Percentiles rank a stretch among this genome's conserved stretches.
Conservation (phyloP, 2,797 vertebrate genomes). For the Serranus cabrilla region DNA sequence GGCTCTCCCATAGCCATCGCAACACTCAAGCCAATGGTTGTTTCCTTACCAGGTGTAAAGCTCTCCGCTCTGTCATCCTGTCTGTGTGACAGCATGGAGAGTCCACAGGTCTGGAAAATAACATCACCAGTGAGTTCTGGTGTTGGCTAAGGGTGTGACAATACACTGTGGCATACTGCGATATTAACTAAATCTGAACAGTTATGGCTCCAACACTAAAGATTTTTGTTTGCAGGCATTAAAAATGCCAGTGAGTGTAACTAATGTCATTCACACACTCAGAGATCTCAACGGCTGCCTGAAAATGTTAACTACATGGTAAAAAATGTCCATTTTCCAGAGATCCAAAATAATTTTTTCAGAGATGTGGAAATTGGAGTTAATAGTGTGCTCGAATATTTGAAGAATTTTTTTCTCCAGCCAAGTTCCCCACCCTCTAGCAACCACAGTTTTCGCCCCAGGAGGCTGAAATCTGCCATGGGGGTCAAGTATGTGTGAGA, state of each 20-base stretch:
- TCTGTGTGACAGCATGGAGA: conserved; percentile 50
- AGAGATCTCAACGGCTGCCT: background rate
- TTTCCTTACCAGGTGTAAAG: conserved; percentile 67
- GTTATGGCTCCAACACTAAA: background rate
- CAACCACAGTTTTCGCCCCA: no score
- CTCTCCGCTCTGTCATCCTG: conserved; percentile 51
- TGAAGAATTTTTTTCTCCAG: background rate
- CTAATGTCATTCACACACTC: conserved; percentile 11
- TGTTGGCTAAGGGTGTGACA: conserved; percentile 8
- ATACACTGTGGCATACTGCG: background rate
- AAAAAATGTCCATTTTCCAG: background rate
- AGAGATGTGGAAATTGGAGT: background rate
- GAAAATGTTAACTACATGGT: conserved; percentile 11
- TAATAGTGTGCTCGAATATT: background rate
- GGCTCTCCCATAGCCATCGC: conserved; percentile 63
- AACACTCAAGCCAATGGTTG: conserved; percentile 53
- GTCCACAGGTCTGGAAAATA: conserved; percentile 41
- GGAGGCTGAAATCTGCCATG: no score
- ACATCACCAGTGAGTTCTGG: conserved; percentile 25
- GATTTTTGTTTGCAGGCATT: background rate
- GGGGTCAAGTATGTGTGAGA: no score
- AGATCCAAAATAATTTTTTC: background rate
- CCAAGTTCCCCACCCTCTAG: background rate
- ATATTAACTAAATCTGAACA: background rate
- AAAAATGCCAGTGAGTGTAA: background rate